phyloP scores from a whole-genome alignment of 2,888 invertebrate genomes.

The Notodonta dromedarius region DNA sequence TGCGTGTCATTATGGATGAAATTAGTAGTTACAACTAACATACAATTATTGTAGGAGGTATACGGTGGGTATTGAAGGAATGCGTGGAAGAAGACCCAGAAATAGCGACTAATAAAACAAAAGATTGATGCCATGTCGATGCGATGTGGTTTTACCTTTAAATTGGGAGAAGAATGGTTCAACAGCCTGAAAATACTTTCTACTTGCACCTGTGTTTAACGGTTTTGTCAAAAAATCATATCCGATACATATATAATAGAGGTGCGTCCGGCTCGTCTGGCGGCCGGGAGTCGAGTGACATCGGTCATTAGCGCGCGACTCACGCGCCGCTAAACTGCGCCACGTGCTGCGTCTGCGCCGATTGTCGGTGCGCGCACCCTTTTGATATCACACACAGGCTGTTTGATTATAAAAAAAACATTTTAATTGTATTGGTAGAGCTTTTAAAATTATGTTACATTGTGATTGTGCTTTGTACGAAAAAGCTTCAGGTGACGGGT shows the following conservation, averaged over 20 bases:
- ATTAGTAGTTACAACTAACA: too few relatives aligned
- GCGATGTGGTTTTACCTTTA: too few relatives aligned
- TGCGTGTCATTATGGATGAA: too few relatives aligned
- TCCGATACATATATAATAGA: slow-evolving; percentile 3
- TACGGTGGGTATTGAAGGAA: too few relatives aligned
- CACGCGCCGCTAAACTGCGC: slow-evolving; percentile 79
- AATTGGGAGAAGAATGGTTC: too few relatives aligned
- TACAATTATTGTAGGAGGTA: too few relatives aligned
- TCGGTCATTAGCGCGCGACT: slow-evolving; percentile 74
- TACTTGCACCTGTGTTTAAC: background rate
- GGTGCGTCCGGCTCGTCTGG: slow-evolving; percentile 47
- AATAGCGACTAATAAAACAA: too few relatives aligned
- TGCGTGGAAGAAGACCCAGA: too few relatives aligned
- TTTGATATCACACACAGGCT: slow-evolving; percentile 49
- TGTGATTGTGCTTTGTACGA: too few relatives aligned
- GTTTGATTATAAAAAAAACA: slow-evolving; percentile 31
- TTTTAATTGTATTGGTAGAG: background rate
- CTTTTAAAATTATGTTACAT: background rate
- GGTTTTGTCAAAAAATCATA: slow-evolving; percentile 1
- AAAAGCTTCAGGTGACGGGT: too few relatives aligned
- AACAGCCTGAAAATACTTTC: too few relatives aligned
- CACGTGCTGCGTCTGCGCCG: slow-evolving; percentile 65
- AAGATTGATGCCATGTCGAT: too few relatives aligned
- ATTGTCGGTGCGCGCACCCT: slow-evolving; percentile 60
- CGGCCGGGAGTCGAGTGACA: slow-evolving; percentile 52